Evolutionary conservation across 2,797 vertebrate genomes (phyloP).

Genomic region (Falco novaeseelandiae): DNA sequence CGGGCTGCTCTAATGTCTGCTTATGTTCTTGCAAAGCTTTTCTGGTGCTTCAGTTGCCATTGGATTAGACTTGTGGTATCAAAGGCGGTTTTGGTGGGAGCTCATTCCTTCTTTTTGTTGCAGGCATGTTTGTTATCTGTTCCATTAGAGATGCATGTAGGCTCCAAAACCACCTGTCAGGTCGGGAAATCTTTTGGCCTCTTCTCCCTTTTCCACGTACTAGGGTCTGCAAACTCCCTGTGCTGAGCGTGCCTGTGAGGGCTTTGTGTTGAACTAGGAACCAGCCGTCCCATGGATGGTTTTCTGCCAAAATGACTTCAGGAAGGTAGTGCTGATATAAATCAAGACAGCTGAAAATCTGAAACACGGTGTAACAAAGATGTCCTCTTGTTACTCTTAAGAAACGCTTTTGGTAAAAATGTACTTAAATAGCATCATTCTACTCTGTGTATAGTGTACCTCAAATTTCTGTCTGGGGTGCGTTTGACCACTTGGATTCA

Average conservation of each 20-base stretch:
- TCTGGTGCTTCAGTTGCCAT: too few species aligned
- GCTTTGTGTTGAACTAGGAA: too few species aligned
- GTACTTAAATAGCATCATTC: rapidly evolving
- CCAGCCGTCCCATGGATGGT: rapidly evolving
- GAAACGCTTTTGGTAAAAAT: background rate
- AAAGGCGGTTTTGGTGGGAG: background rate
- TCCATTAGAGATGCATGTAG: too few species aligned
- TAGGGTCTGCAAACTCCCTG: background rate
- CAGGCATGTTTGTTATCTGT: background rate
- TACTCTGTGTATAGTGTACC: background rate
- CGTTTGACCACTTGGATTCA: background rate
- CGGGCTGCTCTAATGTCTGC: rapidly evolving
- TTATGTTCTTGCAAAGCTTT: background rate
- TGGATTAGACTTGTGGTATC: background rate
- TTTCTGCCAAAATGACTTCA: rapidly evolving
- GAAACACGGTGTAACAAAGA: background rate
- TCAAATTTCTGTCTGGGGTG: background rate
- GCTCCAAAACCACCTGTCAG: background rate
- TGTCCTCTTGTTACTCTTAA: background rate
- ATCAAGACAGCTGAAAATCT: background rate
- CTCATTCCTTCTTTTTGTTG: background rate
- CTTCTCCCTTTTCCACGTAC: background rate
- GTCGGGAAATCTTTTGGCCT: background rate
- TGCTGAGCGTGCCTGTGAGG: rapidly evolving
- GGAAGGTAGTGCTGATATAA: background rate